Evolutionary conservation across 2,888 invertebrate genomes (phyloP), one percentile per base, ranked within the genome.

Genomic region (Xylota sylvarum): DNA sequence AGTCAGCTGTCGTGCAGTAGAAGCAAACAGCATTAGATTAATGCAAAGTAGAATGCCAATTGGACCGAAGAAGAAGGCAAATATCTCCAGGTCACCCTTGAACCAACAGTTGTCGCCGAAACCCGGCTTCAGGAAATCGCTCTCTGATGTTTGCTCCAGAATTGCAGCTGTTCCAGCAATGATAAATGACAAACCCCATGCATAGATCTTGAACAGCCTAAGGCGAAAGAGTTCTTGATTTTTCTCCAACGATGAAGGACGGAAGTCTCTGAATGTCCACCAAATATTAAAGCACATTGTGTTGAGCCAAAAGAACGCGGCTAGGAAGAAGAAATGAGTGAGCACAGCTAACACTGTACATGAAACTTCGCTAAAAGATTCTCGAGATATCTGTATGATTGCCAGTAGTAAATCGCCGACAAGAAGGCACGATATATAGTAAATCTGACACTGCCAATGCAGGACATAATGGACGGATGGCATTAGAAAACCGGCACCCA

Each of bases 261-360:
- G 94, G 92, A 97, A 94, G 93, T 97, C 97, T 88, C 97, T 96
- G 94, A 88, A 93, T 19, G 97, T 97, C 97, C 97, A 97, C 97
- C 97, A 97, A 92, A 97, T 97, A 93, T 97, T 97, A 94, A 97
- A 97, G 93, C 97, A 97, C 97, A 97, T 97, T 87, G 97, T 97
- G 93, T 97, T 97, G 62, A 97, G 95, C 97, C 97, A 97, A 93
- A 97, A 97, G 94, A 97, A 97, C 84, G 97, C 97, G 37, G 97
- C 96, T 92, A 97, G 94, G 93, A 97, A 97, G 93, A 96, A 95
- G 94, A 97, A 97, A 91, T 97, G 97, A 94, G 97, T 97, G 89
- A 95, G 93, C 89, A 96, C 95, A 87, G 97, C 97, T 95, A 92
- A 46, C 4, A 90, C 60, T 2, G 89, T 88, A 92, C 97, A 97